These are phyloP conservation scores for Epinotia ramella DNA, from an alignment of 2,888 invertebrate species.

Conservation along the genomic window DNA sequence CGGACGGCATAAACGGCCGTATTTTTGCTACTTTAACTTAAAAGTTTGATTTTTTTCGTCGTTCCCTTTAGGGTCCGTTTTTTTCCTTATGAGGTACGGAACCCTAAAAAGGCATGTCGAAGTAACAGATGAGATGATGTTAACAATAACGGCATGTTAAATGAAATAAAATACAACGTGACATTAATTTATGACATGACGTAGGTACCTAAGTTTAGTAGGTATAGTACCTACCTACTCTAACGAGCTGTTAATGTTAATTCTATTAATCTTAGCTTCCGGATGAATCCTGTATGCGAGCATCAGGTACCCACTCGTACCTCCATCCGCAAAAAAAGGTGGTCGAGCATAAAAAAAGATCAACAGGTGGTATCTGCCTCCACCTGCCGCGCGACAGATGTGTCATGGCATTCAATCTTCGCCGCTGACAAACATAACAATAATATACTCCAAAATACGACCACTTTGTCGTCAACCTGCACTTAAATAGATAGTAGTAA, in stretches of 20 bases:
- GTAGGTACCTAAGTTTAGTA: too few species aligned
- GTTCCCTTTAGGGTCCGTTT: too few species aligned
- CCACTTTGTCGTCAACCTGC: conserved; percentile 12
- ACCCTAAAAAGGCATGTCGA: too few species aligned
- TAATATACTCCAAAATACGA: conserved; percentile 18
- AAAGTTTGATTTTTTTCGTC: too few species aligned
- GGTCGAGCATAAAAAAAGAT: conserved; percentile 59
- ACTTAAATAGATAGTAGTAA: conserved; percentile 5
- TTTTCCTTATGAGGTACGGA: too few species aligned
- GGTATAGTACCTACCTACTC: too few species aligned
- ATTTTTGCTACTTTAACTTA: too few species aligned
- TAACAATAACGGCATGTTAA: too few species aligned
- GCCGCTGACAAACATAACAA: conserved; percentile 17
- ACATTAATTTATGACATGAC: neutral
- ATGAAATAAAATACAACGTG: neutral
- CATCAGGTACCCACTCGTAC: conserved; percentile 6
- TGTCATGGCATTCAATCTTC: conserved; percentile 45
- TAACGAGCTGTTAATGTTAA: conserved; percentile 29
- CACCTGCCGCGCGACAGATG: conserved; percentile 77
- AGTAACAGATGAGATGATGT: too few species aligned
- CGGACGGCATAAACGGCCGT: too few species aligned
- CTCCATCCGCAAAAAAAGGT: conserved; percentile 32
- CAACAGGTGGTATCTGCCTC: conserved; percentile 70
- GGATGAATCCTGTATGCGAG: conserved; percentile 20
- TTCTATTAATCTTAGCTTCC: conserved; percentile 33